phyloP scores from a whole-genome alignment of 2,888 invertebrate species.

The Rhopalosiphum nymphaeae region DNA sequence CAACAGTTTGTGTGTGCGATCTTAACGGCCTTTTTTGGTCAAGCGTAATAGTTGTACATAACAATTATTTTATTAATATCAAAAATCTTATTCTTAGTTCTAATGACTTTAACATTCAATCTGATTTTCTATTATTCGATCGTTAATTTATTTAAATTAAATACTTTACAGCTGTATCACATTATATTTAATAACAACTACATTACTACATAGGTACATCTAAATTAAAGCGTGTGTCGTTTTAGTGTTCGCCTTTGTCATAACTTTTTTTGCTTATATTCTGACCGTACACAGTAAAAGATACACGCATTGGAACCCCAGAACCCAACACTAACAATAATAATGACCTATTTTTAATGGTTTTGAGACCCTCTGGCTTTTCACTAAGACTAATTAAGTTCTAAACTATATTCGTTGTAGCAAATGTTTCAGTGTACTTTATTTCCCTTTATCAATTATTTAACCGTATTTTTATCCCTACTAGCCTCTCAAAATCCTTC shows the following conservation, averaged over 20 bases:
- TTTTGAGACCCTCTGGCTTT: slow-evolving; percentile 16
- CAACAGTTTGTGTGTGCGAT: not conserved
- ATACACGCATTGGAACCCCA: not conserved
- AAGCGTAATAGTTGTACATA: not conserved
- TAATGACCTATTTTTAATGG: not conserved
- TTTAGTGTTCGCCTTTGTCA: not conserved
- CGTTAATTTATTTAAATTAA: not conserved
- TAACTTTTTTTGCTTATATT: not conserved
- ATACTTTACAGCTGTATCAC: not conserved
- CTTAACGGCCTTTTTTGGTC: not conserved
- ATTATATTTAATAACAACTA: not conserved
- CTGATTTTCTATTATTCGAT: not conserved
- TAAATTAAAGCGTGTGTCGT: not conserved
- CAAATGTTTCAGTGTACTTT: not conserved
- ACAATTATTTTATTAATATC: not conserved
- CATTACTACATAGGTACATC: not conserved
- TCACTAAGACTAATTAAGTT: not conserved
- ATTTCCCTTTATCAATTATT: not conserved
- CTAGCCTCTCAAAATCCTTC: not conserved
- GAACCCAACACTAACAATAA: not conserved
- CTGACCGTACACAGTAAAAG: not conserved
- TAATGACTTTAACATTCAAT: not conserved
- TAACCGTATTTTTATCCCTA: not conserved
- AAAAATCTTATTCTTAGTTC: not conserved
- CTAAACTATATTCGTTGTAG: not conserved